Base-by-base conservation (phyloP, 2,797 vertebrate species). In the Hylomyscus alleni region DNA sequence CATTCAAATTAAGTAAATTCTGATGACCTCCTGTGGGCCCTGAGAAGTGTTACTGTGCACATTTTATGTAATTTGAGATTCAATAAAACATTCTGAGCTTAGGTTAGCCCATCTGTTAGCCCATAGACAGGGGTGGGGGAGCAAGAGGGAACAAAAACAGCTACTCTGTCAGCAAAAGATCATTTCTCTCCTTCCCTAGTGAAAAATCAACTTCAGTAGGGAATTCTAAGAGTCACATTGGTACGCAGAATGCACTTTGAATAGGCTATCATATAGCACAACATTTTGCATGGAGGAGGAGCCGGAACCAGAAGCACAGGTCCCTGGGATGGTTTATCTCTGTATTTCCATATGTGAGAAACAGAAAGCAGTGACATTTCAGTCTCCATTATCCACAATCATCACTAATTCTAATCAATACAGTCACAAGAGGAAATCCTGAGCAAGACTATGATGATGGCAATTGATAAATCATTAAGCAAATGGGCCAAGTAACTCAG, bases 391-490 rank as follows among this genome's bases (percentile, higher is more conserved):
- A 75, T 37, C 52, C 52, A 73, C 4, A 58, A 20, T 22, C 75
- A 77, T 19, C 9, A 34, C 40, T 90, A 31, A 89, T 81, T 80
- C 75, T 89, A 80, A 85, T 89, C 77, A 92, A 58, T 62, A 77
- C 31, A 89, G 19, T 62, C 50, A 69, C 52, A 65, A 69, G 50
- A 44, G 67, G 90, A 92, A 85, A 72, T 58, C 91, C 90, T 81
- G 69, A 89, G 54, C 19, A 81, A 92, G 44, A 50, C 37, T 29
- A 1, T 76, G 65, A 89, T 65, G 73, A 90, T 29, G 20, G 60
- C 44, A 37, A 69, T 26, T 76, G 75, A 83, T 65, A 92, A 77
- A 75, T 88, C 76, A 90, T 75, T 89, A 96, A 91, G 69, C 24
- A 87, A 95, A 89, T 10, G 20, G n/a, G 8, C 91, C 40, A 20